Conservation (phyloP, 2,113 vertebrate species). For the Lepidothrix coronata region DNA sequence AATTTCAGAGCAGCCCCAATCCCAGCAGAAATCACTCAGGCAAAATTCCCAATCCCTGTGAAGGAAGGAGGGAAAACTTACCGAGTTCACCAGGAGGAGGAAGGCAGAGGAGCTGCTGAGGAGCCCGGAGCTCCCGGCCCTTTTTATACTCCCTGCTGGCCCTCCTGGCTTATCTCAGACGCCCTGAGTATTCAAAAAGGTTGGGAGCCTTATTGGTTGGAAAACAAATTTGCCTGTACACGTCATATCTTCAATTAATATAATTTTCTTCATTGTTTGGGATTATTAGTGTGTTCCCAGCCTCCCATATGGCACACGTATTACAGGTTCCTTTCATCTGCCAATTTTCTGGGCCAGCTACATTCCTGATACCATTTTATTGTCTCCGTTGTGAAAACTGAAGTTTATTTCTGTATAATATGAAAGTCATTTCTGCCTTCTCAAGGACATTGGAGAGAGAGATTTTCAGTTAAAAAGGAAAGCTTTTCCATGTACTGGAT, state of each 20-base stretch:
- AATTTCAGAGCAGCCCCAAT: not conserved
- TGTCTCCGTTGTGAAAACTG: not conserved
- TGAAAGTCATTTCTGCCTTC: not conserved
- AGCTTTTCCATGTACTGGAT: not conserved
- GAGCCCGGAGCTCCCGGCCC: not conserved
- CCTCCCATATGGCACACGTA: not conserved
- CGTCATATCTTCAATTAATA: conserved; percentile 62
- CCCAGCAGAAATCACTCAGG: not conserved
- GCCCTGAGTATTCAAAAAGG: not conserved
- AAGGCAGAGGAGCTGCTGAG: conserved; percentile 10
- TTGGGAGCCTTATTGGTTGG: not conserved
- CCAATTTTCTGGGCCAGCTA: not conserved
- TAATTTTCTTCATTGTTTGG: conserved; percentile 62
- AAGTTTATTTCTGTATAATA: not conserved
- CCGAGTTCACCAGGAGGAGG: not conserved
- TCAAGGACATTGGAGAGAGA: not conserved
- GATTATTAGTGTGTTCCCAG: conserved; percentile 52
- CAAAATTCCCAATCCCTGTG: not conserved
- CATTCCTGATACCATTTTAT: conserved; percentile 60
- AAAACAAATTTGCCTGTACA: conserved; percentile 32
- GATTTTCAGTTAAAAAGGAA: not conserved
- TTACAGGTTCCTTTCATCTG: conserved; percentile 64
- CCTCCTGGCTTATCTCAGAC: conserved; percentile 26
- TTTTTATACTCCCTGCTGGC: conserved; percentile 41
- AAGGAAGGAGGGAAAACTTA: not conserved